phyloP scores from a whole-genome alignment of 2,797 vertebrate species.

The Peromyscus melanophrys region DNA sequence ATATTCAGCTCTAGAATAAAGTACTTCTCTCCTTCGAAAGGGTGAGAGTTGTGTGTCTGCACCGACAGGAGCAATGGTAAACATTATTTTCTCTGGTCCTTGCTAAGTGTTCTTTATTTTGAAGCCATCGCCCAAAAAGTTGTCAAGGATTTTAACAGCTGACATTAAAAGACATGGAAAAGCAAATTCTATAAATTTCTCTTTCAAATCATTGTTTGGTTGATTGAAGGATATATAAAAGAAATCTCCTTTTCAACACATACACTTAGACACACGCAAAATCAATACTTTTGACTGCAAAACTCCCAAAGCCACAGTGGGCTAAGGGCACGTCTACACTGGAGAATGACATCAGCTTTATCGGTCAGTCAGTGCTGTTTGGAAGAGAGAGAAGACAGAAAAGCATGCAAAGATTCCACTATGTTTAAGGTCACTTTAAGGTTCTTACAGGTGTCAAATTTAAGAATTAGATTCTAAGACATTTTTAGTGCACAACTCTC shows the following conservation, averaged over 20 bases:
- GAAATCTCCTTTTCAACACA: slow-evolving; percentile 30
- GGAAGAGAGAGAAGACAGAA: slow-evolving; percentile 61
- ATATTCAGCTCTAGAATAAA: neutral
- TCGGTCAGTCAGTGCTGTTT: neutral
- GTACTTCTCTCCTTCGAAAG: neutral
- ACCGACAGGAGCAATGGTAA: neutral
- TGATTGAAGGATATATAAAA: slow-evolving; percentile 37
- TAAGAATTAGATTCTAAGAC: slow-evolving; percentile 55
- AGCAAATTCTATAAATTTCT: slow-evolving; percentile 3
- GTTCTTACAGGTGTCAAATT: slow-evolving; percentile 13
- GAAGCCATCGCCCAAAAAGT: neutral
- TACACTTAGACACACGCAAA: neutral
- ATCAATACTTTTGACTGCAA: neutral
- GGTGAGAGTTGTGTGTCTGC: neutral
- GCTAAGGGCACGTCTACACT: slow-evolving; percentile 43
- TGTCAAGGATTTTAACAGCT: slow-evolving; percentile 34
- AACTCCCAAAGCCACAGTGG: neutral
- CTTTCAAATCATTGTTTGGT: slow-evolving; percentile 53
- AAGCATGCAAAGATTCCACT: slow-evolving; percentile 22
- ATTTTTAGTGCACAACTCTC: slow-evolving; percentile 13
- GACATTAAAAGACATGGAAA: slow-evolving; percentile 63
- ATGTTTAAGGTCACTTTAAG: slow-evolving; percentile 62
- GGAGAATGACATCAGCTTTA: slow-evolving; percentile 46
- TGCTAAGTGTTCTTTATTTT: neutral
- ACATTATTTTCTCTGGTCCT: neutral